These are phyloP conservation scores for Lamellibrachia columna DNA, from an alignment of 2,888 invertebrate genomes.

Conservation along the genomic window DNA sequence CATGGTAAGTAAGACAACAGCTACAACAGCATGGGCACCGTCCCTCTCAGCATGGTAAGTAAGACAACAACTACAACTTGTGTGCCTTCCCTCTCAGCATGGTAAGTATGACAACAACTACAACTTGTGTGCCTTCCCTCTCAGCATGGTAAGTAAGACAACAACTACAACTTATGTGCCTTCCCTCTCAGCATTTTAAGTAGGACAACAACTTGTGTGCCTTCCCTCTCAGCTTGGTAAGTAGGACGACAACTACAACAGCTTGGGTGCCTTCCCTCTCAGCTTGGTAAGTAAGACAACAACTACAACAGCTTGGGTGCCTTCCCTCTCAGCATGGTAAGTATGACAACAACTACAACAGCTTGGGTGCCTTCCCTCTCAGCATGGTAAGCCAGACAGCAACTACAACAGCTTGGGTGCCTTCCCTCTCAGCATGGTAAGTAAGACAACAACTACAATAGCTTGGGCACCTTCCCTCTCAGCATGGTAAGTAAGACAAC, in stretches of 20 bases:
- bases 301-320: slow-evolving; percentile 26
- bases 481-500: slow-evolving; percentile 32
- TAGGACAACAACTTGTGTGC: too few relatives aligned
- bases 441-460: slow-evolving; percentile 25
- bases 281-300: slow-evolving; percentile 37
- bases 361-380: slow-evolving; percentile 24
- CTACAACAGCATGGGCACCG: slow-evolving; percentile 24
- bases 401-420: slow-evolving; percentile 25
- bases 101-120: not conserved
- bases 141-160: too few relatives aligned
- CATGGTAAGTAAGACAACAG: not conserved
- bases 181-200: too few relatives aligned
- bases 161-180: too few relatives aligned
- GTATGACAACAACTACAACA: slow-evolving; percentile 26
- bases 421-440: not conserved
- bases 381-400: slow-evolving; percentile 37
- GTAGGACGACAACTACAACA: slow-evolving; percentile 26
- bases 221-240: too few relatives aligned
- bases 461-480: slow-evolving; percentile 22
- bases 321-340: not conserved
- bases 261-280: slow-evolving; percentile 24
- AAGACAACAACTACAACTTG: slow-evolving; percentile 18
- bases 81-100: too few relatives aligned
- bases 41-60: slow-evolving; percentile 34
- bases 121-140: too few relatives aligned